Evolutionary conservation across 2,113 vertebrate species (phyloP).

Genomic region (Arenaria interpres): DNA sequence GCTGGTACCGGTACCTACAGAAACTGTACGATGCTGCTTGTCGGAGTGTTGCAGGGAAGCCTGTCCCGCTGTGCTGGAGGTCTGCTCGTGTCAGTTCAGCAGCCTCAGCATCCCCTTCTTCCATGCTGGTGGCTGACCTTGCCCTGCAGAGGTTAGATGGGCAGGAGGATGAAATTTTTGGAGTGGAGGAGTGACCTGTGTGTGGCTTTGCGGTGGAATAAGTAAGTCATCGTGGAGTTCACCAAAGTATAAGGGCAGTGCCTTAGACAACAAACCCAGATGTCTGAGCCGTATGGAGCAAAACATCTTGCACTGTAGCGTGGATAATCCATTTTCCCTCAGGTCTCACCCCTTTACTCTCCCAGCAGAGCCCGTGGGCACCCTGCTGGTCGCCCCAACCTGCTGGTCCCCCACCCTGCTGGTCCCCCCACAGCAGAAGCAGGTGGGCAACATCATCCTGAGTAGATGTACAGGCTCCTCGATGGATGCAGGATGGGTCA

Average conservation of each 20-base stretch:
- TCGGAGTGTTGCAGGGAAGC: background rate
- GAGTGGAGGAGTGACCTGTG: background rate
- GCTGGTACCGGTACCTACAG: background rate
- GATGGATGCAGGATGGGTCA: background rate
- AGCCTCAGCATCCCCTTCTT: background rate
- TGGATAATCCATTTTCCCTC: background rate
- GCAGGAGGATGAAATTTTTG: background rate
- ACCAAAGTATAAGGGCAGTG: background rate
- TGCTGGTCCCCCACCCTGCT: accelerated
- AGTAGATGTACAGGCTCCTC: accelerated
- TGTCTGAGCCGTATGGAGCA: background rate
- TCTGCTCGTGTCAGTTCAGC: background rate
- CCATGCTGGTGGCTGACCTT: background rate
- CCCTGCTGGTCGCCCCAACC: background rate
- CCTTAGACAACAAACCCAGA: background rate
- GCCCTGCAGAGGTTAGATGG: background rate
- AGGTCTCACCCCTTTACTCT: background rate
- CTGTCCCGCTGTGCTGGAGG: background rate
- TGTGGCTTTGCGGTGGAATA: background rate
- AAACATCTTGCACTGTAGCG: accelerated
- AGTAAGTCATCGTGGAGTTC: accelerated
- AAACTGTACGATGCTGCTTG: accelerated
- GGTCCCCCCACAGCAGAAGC: background rate
- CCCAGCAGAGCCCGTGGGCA: background rate
- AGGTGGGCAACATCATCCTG: background rate